Evolutionary conservation across 2,113 vertebrate genomes (phyloP), one percentile per base, ranked within the genome.

Genomic region (Glaucidium brasilianum): DNA sequence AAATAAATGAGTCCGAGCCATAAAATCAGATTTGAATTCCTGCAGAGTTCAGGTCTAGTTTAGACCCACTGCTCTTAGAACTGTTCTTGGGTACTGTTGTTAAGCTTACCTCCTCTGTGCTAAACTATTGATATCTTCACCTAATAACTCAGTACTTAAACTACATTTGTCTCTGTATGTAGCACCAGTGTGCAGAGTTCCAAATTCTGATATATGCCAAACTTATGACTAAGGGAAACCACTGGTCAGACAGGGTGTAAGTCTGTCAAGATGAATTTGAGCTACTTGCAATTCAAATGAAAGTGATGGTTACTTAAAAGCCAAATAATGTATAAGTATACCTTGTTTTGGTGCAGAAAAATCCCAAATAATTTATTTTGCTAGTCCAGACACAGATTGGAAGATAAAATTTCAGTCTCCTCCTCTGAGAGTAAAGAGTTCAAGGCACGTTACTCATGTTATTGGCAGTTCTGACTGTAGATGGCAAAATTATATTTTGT

Each of bases 281-380:
- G 69, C 95, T 85, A 18, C 69, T 90, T 77, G 68, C 81, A 94
- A 86, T 81, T 94, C 86, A 93, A 87, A 84, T 73, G 82, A 68
- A 88, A 91, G 63, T 43, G 80, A 76, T 73, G 94, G 85, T 59
- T 97, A 79, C 83, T 95, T 96, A 80, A 37, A 85, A 92, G 84
- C 1, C 19, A 79, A 82, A 52, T 79, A 45, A 52, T 27, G 3
- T 37, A 27, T 80, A 49, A 58, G 78, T 81, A 3, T 59, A 35
- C 53, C 59, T 90, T 55, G 60, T 12, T 64, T 73, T 84, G 64
- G 79, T 68, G 93, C 43, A 77, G 81, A 75, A 95, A 83, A 81
- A 53, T 8, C 58, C 62, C 66, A 49, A 64, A 82, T 88, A 73
- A 92, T 94, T 85, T 63, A 60, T 95, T 75, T 88, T 75, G 14